Conservation (phyloP, 2,797 vertebrate species). For the Buphagus erythrorhynchus region DNA sequence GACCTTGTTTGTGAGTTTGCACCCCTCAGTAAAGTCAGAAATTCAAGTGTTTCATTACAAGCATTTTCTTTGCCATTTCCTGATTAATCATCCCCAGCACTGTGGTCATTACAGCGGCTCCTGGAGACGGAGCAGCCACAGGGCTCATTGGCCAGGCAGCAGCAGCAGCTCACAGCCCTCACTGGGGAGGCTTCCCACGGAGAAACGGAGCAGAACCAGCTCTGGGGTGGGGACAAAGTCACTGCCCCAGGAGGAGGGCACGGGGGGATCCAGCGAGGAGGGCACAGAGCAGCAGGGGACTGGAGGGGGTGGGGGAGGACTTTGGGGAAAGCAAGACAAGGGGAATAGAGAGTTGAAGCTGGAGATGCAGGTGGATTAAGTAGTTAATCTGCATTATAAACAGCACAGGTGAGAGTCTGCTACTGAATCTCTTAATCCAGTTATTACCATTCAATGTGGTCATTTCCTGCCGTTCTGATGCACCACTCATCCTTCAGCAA, state of each 20-base stretch:
- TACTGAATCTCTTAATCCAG: background rate
- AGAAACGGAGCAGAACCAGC: background rate
- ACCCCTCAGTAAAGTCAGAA: background rate
- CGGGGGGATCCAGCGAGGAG: fast-evolving
- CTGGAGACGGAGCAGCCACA: background rate
- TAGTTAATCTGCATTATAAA: background rate
- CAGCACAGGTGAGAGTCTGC: background rate
- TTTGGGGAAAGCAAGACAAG: background rate
- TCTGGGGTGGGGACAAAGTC: background rate
- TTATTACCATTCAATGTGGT: background rate
- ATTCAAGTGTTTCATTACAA: background rate
- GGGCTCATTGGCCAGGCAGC: slow-evolving; percentile 25
- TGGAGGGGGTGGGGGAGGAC: background rate
- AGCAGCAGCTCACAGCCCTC: background rate
- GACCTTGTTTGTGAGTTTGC: slow-evolving; percentile 22
- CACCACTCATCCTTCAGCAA: background rate
- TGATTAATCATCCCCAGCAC: slow-evolving; percentile 17
- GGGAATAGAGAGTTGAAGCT: background rate
- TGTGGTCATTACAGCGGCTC: background rate
- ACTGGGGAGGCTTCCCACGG: fast-evolving
- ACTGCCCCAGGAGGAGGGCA: background rate
- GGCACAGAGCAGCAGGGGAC: background rate
- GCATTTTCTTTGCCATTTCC: slow-evolving; percentile 55
- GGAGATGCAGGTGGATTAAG: background rate
- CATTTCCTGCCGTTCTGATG: background rate